Conservation (phyloP, 2,113 vertebrate genomes). For the Pardalotus punctatus region DNA sequence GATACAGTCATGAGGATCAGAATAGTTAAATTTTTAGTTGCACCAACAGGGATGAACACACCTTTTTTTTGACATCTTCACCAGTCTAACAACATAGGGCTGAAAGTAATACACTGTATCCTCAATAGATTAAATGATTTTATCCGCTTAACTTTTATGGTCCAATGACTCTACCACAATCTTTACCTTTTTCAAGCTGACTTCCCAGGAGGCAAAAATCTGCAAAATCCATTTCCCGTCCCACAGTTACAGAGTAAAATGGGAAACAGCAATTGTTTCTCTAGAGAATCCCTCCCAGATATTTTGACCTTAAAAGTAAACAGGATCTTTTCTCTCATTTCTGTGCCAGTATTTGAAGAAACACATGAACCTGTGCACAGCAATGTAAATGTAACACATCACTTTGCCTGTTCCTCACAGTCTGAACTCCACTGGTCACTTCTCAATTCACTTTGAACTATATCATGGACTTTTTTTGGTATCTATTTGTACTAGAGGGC, state of each 20-base stretch:
- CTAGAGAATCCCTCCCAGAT: not conserved
- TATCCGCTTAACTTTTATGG: not conserved
- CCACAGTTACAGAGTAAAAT: not conserved
- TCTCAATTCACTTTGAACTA: not conserved
- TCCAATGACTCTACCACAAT: not conserved
- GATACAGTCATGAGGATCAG: not conserved
- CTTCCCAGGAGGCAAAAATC: not conserved
- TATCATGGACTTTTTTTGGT: accelerated
- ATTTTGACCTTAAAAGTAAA: conserved; percentile 1
- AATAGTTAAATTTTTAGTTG: not conserved
- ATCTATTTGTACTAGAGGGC: not conserved
- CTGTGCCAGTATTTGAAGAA: not conserved
- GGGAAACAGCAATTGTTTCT: not conserved
- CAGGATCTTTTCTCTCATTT: not conserved
- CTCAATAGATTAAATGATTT: not conserved
- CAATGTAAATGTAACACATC: not conserved
- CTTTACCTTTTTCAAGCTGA: not conserved
- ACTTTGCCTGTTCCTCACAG: not conserved
- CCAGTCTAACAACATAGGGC: not conserved
- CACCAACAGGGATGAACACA: not conserved
- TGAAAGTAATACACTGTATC: not conserved
- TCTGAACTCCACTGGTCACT: not conserved
- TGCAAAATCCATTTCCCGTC: conserved; percentile 12
- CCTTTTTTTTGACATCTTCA: not conserved
- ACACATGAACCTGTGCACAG: not conserved